Conservation (phyloP, 2,797 vertebrate genomes). For the Lemur catta region DNA sequence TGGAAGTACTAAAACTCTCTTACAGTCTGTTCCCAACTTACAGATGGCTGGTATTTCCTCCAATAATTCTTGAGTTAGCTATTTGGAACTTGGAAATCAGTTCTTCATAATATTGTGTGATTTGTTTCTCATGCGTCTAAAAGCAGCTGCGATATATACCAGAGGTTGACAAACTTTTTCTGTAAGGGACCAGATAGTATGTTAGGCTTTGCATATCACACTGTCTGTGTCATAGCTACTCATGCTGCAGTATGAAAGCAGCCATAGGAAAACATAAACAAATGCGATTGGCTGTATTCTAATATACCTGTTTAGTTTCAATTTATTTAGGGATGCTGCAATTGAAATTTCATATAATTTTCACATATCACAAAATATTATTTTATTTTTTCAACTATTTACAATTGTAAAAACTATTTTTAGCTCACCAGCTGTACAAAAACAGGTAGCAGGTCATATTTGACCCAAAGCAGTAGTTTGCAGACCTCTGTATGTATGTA, state of each 20-base stretch:
- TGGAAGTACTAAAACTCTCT: background rate
- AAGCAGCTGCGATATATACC: background rate
- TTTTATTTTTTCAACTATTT: background rate
- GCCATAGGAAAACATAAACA: background rate
- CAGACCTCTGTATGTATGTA: background rate
- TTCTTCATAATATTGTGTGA: background rate
- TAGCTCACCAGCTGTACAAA: background rate
- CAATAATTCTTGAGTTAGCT: constrained; percentile 11
- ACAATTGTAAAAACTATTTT: background rate
- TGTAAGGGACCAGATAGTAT: background rate
- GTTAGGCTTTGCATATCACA: background rate
- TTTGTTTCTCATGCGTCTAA: background rate
- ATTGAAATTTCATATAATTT: background rate
- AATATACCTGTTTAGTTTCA: background rate
- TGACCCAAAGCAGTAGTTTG: background rate
- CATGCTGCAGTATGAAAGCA: background rate
- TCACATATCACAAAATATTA: background rate
- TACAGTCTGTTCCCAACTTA: background rate
- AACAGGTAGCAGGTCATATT: background rate
- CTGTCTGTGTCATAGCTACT: background rate
- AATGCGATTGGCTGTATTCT: background rate
- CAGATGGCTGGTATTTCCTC: background rate
- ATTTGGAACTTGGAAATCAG: constrained; percentile 7
- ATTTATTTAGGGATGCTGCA: background rate
- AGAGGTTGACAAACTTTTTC: background rate